Base-by-base conservation (phyloP, 2,113 vertebrate genomes). In the Channa maculata region DNA sequence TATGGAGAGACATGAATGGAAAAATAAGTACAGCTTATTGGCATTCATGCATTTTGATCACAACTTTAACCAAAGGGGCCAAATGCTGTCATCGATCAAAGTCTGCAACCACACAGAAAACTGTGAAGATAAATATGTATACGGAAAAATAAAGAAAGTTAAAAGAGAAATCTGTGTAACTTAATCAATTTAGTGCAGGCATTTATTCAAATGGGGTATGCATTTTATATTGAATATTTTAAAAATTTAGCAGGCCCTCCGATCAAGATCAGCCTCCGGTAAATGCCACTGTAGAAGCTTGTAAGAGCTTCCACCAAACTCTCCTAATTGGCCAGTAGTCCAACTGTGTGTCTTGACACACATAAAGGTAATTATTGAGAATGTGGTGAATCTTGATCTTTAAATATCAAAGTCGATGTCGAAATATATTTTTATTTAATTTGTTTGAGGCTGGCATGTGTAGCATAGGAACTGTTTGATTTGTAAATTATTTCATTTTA, bases 1-100 rank as follows among this genome's bases (percentile, higher is more conserved):
- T 59, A 37, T 66, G 11, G 15, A 7, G 12, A 77, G 54, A 65
- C 46, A 55, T 34, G 52, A 72, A 50, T 14, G 48, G 74, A 33
- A 9, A 0, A 5, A 60, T 24, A 43, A 60, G 33, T 14, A 46
- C 11, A 45, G 33, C 44, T 64, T 24, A 61, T 36, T 53, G 63
- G 65, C 24, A 65, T 67, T 38, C n/a, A 39, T 72, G 41, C 48
- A 33, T 71, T 80, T 86, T 76, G 37, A 74, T 78, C 46, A 64
- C 5, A 44, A 59, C 36, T 14, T 1, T 12, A 45, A 65, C 34
- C 79, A 63, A 36, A 65, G 13, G 51, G 66, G 11, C 12, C 12
- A 15, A 39, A 39, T 34, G 48, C 45, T 75, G 14, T 53, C 65
- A 64, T 43, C 34, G 7, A 80, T 71, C 58, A 9, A 33, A 55